These are phyloP conservation scores for Drosophila setosimentum DNA, from an alignment of 2,888 invertebrate species.

Conservation along the genomic window DNA sequence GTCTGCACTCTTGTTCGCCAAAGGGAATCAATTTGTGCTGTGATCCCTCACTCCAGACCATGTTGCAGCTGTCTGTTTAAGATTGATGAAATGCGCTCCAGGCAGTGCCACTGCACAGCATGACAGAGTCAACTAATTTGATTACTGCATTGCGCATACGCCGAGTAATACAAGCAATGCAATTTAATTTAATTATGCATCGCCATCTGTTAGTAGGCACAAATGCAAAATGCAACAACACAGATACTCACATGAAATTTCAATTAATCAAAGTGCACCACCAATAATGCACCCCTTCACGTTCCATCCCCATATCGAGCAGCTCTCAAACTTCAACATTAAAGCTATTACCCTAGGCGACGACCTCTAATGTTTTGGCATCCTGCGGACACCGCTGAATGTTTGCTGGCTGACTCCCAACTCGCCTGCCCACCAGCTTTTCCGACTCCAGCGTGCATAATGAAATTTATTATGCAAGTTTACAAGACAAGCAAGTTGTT, in stretches of 20 bases:
- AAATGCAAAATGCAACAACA: slow-evolving; percentile 5
- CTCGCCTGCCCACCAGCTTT: not conserved
- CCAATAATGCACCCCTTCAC: slow-evolving; percentile 17
- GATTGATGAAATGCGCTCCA: slow-evolving; percentile 14
- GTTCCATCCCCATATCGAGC: slow-evolving; percentile 42
- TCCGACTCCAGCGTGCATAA: slow-evolving; percentile 48
- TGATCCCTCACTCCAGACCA: slow-evolving; percentile 22
- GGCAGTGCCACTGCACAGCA: not conserved
- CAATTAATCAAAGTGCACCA: slow-evolving; percentile 74
- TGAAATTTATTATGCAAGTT: slow-evolving; percentile 75
- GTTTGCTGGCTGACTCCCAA: slow-evolving; percentile 1
- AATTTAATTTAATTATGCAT: slow-evolving; percentile 76
- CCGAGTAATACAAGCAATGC: slow-evolving; percentile 23
- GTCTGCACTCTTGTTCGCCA: slow-evolving; percentile 12
- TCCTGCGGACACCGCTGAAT: slow-evolving; percentile 14
- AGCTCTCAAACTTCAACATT: slow-evolving; percentile 68
- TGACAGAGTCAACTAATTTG: slow-evolving; percentile 49
- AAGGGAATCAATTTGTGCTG: slow-evolving; percentile 55
- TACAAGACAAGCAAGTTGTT: slow-evolving; percentile 60
- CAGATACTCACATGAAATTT: slow-evolving; percentile 56
- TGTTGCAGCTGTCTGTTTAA: slow-evolving; percentile 11
- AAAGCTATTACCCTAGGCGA: slow-evolving; percentile 63
- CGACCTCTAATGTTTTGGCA: slow-evolving; percentile 1
- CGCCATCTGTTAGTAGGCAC: slow-evolving; percentile 37
- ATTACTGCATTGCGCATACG: slow-evolving; percentile 62